Percentiles rank a stretch among this genome's conserved stretches.
phyloP scores from a whole-genome alignment of 1,140 invertebrate genomes.

The Atta texana region DNA sequence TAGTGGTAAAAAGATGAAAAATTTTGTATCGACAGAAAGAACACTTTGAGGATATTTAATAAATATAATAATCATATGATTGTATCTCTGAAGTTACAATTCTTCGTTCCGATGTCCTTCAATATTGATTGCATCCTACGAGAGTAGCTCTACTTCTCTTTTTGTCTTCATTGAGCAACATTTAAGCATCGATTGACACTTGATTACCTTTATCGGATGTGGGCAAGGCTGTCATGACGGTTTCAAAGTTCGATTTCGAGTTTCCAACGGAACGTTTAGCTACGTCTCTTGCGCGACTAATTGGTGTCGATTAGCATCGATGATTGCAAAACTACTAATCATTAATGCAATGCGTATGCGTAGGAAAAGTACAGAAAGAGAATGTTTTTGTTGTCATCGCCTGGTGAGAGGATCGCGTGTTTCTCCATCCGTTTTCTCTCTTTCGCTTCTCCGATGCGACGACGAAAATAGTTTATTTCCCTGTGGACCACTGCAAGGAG shows the following conservation, averaged over 20 bases:
- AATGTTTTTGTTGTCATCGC: constrained; percentile 56
- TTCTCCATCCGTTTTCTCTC: neutral
- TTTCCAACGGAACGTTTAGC: constrained; percentile 21
- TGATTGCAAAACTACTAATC: constrained; percentile 44
- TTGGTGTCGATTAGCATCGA: constrained; percentile 36
- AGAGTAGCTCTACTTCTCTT: neutral
- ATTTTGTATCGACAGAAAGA: no score
- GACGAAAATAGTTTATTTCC: constrained; percentile 75
- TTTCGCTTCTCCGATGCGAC: neutral
- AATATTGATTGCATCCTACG: constrained; percentile 38
- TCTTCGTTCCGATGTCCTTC: constrained; percentile 16
- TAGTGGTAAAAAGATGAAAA: no score
- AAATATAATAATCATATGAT: neutral
- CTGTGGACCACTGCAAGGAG: constrained; percentile 71
- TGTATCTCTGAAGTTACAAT: neutral
- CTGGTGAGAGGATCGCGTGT: neutral
- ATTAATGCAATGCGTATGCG: constrained; percentile 32
- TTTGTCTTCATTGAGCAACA: constrained; percentile 49
- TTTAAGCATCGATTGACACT: constrained; percentile 24
- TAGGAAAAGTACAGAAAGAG: constrained; percentile 6
- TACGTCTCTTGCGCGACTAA: constrained; percentile 27
- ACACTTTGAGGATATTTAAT: neutral
- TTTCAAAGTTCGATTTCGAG: constrained; percentile 48
- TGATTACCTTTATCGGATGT: constrained; percentile 48
- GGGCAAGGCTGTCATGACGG: constrained; percentile 14